These are phyloP conservation scores for Ciconia nigra DNA, from an alignment of 2,797 vertebrate genomes.

Conservation along the genomic window DNA sequence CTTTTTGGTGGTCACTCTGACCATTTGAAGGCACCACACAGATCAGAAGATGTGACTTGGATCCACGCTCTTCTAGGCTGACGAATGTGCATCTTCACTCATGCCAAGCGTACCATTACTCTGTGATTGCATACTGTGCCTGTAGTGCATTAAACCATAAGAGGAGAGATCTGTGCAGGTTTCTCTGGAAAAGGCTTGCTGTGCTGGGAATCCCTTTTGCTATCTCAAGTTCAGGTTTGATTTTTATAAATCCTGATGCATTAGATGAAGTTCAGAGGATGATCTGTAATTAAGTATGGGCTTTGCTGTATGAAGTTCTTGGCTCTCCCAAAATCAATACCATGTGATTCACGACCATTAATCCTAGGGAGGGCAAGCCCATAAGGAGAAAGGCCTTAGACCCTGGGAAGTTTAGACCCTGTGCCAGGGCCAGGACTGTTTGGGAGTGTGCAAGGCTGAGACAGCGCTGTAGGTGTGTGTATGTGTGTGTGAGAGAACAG, in stretches of 20 bases:
- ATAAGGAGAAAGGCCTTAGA: not conserved
- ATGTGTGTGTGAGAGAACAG: not conserved
- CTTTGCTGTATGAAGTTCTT: not conserved
- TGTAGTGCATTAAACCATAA: not conserved
- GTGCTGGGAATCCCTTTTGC: not conserved
- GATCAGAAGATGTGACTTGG: not conserved
- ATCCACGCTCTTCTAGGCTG: not conserved
- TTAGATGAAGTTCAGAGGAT: not conserved
- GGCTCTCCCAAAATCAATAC: not conserved
- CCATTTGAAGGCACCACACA: not conserved
- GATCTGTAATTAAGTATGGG: not conserved
- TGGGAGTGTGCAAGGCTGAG: not conserved
- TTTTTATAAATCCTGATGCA: not conserved
- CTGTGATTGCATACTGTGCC: not conserved
- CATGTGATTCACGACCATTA: not conserved
- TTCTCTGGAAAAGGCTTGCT: not conserved
- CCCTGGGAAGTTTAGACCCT: not conserved
- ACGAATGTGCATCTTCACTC: fast-evolving
- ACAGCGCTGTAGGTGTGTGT: not conserved
- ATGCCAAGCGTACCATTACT: not conserved
- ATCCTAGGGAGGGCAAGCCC: not conserved
- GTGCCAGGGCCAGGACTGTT: not conserved
- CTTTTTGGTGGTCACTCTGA: not conserved
- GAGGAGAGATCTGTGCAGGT: not conserved
- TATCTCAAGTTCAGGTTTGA: not conserved